Evolutionary conservation across 2,888 invertebrate genomes (phyloP).

Genomic region (Gasteruption jaculator): DNA sequence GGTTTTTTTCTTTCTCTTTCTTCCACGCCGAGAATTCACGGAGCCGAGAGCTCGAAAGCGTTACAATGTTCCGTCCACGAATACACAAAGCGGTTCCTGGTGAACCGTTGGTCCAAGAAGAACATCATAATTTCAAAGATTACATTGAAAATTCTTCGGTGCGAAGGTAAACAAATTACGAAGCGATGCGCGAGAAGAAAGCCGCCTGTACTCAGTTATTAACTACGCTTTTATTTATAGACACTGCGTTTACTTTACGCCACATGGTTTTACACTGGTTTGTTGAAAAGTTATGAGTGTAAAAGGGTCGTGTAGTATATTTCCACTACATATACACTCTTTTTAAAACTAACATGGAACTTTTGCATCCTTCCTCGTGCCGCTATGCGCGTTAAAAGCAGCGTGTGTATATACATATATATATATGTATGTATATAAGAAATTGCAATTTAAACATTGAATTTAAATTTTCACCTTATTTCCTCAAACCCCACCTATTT

Average conservation of each 20-base stretch:
- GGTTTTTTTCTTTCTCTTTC: too few species aligned
- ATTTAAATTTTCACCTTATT: constrained; percentile 32
- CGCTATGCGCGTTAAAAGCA: constrained; percentile 2
- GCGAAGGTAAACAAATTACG: constrained; percentile 19
- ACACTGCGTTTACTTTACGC: constrained; percentile 15
- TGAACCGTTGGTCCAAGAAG: too few species aligned
- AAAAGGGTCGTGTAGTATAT: constrained; percentile 13
- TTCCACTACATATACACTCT: constrained; percentile 4
- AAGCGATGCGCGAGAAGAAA: constrained; percentile 12
- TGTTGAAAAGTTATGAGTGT: too few species aligned
- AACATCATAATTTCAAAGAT: too few species aligned
- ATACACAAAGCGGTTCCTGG: too few species aligned
- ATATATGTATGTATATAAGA: constrained; percentile 22
- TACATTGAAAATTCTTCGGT: too few species aligned
- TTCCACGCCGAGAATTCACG: too few species aligned
- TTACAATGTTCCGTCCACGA: too few species aligned
- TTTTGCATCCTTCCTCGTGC: constrained; percentile 11
- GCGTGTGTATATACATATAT: background rate
- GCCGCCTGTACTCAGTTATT: constrained; percentile 22
- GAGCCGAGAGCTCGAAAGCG: too few species aligned
- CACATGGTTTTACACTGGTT: background rate
- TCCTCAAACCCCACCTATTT: too few species aligned
- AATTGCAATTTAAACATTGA: constrained; percentile 37
- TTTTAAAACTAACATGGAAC: constrained; percentile 11
- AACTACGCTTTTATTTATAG: constrained; percentile 30